Base-by-base conservation (phyloP, 2,888 invertebrate genomes). In the Hypsopygia costalis region DNA sequence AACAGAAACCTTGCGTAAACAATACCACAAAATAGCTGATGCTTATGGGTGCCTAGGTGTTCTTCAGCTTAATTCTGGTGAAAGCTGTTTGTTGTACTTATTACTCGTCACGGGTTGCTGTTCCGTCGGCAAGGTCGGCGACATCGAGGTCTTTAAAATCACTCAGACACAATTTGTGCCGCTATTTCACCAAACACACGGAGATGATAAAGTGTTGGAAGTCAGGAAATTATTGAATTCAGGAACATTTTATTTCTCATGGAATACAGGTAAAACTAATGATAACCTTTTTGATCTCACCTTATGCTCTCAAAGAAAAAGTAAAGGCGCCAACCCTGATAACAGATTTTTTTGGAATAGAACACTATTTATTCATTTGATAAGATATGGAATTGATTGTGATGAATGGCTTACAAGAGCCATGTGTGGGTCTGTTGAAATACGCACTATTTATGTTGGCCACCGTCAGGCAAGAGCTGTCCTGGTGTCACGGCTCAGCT, bases 291-390 rank as follows among this genome's bases (percentile, higher is more conserved):
- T 98, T 69, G 99, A 99, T 89, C 92, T 99, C 44, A 99, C 98
- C 8, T 85, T 98, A 40, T 98, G 98, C 79, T 96, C 97, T 37
- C 99, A 99, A 87, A 92, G 97, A 55, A 92, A 95, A 62, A 92
- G 93, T 52, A 94, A 94, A 71, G 95, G 95, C 6, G 91, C 90
- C 9, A 91, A 91, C 54, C 94, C 97, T 33, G 99, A 99, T 81
- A 97, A 98, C 69, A 91, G 98, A 69, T 99, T 99, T 80, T 99
- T 99, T 76, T 99, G 99, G 98, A 99, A 99, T 79, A 93, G 98
- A 60, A 97, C 97, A 90, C 90, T 99, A 51, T 97, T 97, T 74
- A 95, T 98, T 49, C 97, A 98, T 81, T 90, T 99, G 54, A 92
- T 98, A 61, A 92, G 97, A 54, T 99, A 93, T 89, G 97, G 97